These are phyloP conservation scores for Pelvicachromis taeniatus DNA, from an alignment of 2,113 vertebrate species.

Conservation along the genomic window DNA sequence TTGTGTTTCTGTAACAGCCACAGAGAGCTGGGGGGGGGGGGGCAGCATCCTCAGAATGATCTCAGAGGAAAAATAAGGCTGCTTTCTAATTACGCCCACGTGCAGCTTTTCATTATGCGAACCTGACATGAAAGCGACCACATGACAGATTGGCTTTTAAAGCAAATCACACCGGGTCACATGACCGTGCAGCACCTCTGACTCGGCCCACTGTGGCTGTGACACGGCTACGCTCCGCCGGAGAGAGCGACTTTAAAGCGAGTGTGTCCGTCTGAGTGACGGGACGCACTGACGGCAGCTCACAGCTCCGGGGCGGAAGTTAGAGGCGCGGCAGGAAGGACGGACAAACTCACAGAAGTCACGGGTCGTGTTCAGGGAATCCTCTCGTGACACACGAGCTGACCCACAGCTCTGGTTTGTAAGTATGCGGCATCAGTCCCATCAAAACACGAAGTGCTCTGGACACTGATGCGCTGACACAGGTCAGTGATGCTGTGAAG, in stretches of 20 bases:
- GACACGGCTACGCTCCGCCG: neutral
- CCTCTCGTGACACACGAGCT: too few species aligned
- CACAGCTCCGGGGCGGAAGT: neutral
- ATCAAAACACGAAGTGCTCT: too few species aligned
- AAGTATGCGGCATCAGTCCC: neutral
- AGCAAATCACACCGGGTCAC: neutral
- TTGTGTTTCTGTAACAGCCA: neutral
- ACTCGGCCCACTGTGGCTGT: neutral
- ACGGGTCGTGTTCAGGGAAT: neutral
- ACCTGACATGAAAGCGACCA: neutral
- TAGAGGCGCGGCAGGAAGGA: neutral
- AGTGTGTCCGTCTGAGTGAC: neutral
- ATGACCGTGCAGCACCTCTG: neutral
- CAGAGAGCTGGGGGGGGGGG: neutral
- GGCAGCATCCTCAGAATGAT: neutral
- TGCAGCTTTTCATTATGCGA: neutral
- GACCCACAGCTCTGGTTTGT: neutral
- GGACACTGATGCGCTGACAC: neutral
- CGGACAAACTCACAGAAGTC: neutral
- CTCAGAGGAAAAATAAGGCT: too few species aligned
- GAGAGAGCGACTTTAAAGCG: neutral
- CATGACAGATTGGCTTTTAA: neutral
- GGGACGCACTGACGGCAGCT: neutral
- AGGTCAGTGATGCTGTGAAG: neutral
- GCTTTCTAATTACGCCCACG: neutral